Evolutionary conservation across 2,113 vertebrate genomes (phyloP).

Genomic region (Silurus asotus): DNA sequence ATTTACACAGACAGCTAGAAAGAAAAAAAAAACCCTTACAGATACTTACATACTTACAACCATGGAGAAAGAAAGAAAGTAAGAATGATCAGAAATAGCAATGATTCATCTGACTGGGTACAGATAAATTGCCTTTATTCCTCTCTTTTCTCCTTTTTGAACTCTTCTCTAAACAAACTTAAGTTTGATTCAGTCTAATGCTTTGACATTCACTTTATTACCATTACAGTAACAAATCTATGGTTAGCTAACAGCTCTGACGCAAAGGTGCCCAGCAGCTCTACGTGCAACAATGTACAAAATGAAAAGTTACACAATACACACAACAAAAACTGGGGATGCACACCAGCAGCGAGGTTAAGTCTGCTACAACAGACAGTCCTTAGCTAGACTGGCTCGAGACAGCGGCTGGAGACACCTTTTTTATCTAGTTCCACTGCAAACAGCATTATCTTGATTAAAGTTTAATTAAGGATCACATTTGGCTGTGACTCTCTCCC

Average conservation of each 20-base stretch:
- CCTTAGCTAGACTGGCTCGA: constrained; percentile 65
- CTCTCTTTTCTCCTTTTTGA: neutral
- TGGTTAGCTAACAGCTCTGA: neutral
- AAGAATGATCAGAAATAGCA: too few relatives aligned
- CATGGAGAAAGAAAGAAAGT: neutral
- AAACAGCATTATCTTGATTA: constrained; percentile 98
- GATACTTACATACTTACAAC: neutral
- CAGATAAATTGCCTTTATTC: neutral
- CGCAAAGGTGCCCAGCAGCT: neutral
- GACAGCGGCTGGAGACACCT: constrained; percentile 68
- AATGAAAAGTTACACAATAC: constrained; percentile 47
- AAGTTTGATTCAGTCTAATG: neutral
- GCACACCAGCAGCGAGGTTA: constrained; percentile 64
- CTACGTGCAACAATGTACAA: neutral
- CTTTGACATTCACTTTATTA: neutral
- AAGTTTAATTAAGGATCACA: constrained; percentile 99
- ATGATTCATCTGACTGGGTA: neutral
- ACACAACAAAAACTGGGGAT: constrained; percentile 57
- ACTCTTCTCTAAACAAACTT: neutral
- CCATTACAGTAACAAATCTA: neutral
- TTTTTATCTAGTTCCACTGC: constrained; percentile 81
- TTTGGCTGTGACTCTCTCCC: constrained; percentile 99
- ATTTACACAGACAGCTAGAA: neutral
- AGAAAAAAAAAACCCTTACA: neutral
- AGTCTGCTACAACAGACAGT: constrained; percentile 71